These are phyloP conservation scores for Pteromalus puparum DNA, from an alignment of 1,140 invertebrate genomes.

Conservation along the genomic window DNA sequence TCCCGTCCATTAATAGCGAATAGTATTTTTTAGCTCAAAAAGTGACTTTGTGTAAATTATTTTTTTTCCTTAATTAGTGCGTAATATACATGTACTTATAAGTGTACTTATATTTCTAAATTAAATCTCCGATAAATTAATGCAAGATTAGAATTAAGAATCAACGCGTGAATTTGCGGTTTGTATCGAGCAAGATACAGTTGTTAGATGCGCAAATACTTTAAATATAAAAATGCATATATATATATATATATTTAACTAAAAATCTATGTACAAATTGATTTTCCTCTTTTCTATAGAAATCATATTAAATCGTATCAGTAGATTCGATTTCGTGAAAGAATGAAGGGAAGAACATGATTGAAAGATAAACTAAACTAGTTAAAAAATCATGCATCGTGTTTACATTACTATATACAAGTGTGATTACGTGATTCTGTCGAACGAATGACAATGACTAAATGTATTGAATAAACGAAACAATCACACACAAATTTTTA, in stretches of 20 bases:
- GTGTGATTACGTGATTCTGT: neutral
- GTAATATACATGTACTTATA: constrained; percentile 5
- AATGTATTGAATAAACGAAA: neutral
- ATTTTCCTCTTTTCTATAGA: neutral
- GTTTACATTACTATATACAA: constrained; percentile 28
- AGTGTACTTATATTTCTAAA: neutral
- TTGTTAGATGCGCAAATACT: neutral
- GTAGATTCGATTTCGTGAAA: constrained; percentile 18
- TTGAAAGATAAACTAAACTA: constrained; percentile 22
- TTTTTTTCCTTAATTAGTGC: constrained; percentile 12
- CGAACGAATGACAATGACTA: constrained; percentile 1
- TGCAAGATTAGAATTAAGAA: neutral
- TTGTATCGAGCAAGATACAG: neutral
- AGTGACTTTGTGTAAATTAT: constrained; percentile 24
- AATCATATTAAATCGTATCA: neutral
- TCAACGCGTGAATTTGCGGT: neutral
- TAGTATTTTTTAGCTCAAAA: constrained; percentile 30
- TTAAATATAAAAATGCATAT: neutral
- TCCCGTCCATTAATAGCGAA: constrained; percentile 41
- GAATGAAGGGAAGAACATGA: constrained; percentile 23
- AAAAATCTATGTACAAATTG: neutral
- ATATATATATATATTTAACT: no score
- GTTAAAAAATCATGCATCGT: neutral
- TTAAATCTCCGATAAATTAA: neutral
- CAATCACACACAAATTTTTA: neutral